These are phyloP conservation scores for Astropecten irregularis DNA, from an alignment of 53 echinoderm and acorn worm genomes.

Conservation along the genomic window DNA sequence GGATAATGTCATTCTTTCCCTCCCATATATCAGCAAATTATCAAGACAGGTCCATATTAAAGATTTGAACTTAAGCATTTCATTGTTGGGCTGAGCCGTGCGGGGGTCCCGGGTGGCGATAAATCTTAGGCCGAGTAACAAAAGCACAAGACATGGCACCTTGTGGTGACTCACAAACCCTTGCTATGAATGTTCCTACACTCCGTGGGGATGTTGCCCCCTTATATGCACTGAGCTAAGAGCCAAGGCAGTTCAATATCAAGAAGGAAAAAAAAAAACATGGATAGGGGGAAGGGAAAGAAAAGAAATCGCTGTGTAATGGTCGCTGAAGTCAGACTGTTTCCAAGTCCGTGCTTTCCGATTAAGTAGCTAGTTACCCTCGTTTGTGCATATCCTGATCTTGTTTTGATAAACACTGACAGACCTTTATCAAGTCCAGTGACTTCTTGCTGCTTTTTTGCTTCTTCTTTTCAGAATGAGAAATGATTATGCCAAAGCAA, in stretches of 20 bases:
- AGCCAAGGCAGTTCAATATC: too few relatives aligned
- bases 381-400: neutral
- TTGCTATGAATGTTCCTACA: conserved; percentile 11
- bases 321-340: too few relatives aligned
- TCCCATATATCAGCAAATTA: conserved; percentile 56
- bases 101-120: conserved; percentile 15
- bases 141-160: conserved; percentile 35
- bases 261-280: too few relatives aligned
- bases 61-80: conserved; percentile 14
- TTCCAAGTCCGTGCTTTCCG: too few relatives aligned
- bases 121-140: conserved; percentile 36
- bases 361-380: too few relatives aligned
- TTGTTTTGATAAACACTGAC: neutral
- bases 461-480: too few relatives aligned
- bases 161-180: conserved; percentile 24
- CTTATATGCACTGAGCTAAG: too few relatives aligned
- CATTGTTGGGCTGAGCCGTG: conserved; percentile 33
- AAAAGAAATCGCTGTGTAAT: conserved; percentile 16
- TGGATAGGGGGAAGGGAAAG: too few relatives aligned
- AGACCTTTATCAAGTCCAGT: too few relatives aligned
- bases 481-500: too few relatives aligned
- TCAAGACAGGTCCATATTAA: conserved; percentile 1
- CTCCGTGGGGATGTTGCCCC: too few relatives aligned
- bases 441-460: too few relatives aligned
- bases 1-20: conserved; percentile 17